Percentiles rank a stretch among this genome's conserved stretches.
These are phyloP conservation scores for Fukomys damarensis DNA, from an alignment of 2,113 vertebrate species.

Conservation along the genomic window DNA sequence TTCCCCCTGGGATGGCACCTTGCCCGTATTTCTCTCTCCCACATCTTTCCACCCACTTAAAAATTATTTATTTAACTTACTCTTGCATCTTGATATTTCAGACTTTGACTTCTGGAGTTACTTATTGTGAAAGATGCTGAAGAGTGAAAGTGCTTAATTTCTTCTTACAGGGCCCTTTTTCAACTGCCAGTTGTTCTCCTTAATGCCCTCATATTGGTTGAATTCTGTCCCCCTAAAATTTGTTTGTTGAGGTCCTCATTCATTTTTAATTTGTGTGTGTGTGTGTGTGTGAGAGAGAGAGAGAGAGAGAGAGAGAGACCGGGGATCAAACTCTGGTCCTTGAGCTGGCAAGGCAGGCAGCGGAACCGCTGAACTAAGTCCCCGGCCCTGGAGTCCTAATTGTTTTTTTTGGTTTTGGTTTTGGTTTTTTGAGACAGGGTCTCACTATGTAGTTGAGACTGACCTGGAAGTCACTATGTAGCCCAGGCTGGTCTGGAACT, in stretches of 20 bases:
- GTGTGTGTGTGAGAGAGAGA: too few species aligned
- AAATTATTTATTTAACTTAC: conserved; percentile 46
- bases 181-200: not conserved
- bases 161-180: not conserved
- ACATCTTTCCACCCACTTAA: conserved; percentile 71
- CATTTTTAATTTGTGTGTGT: too few species aligned
- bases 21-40: conserved; percentile 65
- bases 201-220: not conserved
- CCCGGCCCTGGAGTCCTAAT: too few species aligned
- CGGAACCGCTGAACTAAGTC: too few species aligned
- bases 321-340: too few species aligned
- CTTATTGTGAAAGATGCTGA: conserved; percentile 26
- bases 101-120: conserved; percentile 33
- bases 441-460: too few species aligned
- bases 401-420: too few species aligned
- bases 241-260: not conserved
- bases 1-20: conserved; percentile 56
- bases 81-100: conserved; percentile 29
- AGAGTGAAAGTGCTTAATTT: conserved; percentile 37
- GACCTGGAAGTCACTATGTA: too few species aligned
- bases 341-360: too few species aligned
- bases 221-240: not conserved
- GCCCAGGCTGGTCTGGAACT: too few species aligned
- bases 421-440: too few species aligned
- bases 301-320: too few species aligned